Conservation (phyloP, 1,140 invertebrate genomes). For the Acromyrmex echinatior region DNA sequence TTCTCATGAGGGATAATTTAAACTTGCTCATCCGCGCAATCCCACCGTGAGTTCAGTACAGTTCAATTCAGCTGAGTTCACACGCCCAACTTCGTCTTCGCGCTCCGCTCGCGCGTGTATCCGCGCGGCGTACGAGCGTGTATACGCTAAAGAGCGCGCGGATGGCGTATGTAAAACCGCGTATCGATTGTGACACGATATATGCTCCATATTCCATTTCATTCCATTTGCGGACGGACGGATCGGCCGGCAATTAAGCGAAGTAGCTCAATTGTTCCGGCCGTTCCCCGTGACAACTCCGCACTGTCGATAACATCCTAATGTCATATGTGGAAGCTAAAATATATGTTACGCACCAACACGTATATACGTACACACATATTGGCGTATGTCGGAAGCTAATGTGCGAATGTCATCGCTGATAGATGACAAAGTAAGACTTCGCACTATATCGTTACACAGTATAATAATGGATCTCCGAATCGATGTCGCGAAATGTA, state of each 20-base stretch:
- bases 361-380: neutral
- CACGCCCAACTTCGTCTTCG: neutral
- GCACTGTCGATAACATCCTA: slow-evolving; percentile 47
- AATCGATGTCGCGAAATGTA: slow-evolving; percentile 21
- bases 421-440: slow-evolving; percentile 50
- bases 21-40: slow-evolving; percentile 7
- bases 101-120: neutral
- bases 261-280: slow-evolving; percentile 52
- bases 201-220: slow-evolving; percentile 32
- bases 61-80: neutral
- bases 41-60: neutral
- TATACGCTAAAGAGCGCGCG: neutral
- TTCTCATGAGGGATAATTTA: neutral
- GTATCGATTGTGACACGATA: slow-evolving; percentile 37
- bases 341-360: slow-evolving; percentile 22
- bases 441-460: slow-evolving; percentile 1
- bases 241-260: slow-evolving; percentile 51
- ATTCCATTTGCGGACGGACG: slow-evolving; percentile 26
- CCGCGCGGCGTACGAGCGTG: neutral
- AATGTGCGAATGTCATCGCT: slow-evolving; percentile 31
- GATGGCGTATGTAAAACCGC: slow-evolving; percentile 16
- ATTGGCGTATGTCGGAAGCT: slow-evolving; percentile 8
- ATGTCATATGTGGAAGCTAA: slow-evolving; percentile 13
- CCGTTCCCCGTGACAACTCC: slow-evolving; percentile 32
- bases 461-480: slow-evolving; percentile 5